A percentile compares a stretch with the other conserved stretches of the same genome.
Evolutionary conservation across 2,888 invertebrate species (phyloP).

Genomic region (Brachyptera putata): DNA sequence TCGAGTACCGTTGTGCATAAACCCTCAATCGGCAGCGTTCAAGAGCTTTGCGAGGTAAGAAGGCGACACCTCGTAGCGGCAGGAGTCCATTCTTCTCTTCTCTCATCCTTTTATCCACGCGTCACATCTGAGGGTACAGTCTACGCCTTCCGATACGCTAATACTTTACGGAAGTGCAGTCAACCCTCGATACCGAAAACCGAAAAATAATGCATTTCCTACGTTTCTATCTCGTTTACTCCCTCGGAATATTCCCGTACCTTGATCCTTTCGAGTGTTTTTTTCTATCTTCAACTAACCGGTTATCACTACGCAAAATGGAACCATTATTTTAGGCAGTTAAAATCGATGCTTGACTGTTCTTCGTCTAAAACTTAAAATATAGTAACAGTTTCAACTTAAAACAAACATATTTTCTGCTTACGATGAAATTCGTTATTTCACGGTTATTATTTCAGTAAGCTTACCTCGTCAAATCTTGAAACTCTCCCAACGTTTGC

Average conservation of each 20-base stretch:
- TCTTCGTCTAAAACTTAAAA: too few relatives aligned
- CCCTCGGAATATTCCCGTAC: background rate
- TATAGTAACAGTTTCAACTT: too few relatives aligned
- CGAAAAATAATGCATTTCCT: conserved; percentile 16
- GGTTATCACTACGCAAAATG: background rate
- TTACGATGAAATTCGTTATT: too few relatives aligned
- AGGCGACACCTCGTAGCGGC: conserved; percentile 27
- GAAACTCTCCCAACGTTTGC: too few relatives aligned
- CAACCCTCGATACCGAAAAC: conserved; percentile 27
- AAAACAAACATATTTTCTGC: too few relatives aligned
- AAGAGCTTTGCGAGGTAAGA: conserved; percentile 99
- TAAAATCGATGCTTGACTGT: conserved; percentile 17
- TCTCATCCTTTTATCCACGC: conserved; percentile 27
- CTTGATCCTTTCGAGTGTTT: background rate
- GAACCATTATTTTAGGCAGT: conserved; percentile 3
- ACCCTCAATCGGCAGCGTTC: conserved; percentile 99
- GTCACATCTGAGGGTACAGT: conserved; percentile 32
- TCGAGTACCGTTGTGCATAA: conserved; percentile 97
- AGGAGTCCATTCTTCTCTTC: conserved; percentile 28
- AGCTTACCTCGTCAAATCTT: too few relatives aligned
- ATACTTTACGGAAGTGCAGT: conserved; percentile 27
- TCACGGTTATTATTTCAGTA: too few relatives aligned
- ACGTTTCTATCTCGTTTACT: background rate
- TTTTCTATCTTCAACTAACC: background rate
- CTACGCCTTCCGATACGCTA: conserved; percentile 35